Evolutionary conservation across 2,888 invertebrate genomes (phyloP), one percentile per base, ranked within the genome.

Genomic region (Leptopilina myrica): DNA sequence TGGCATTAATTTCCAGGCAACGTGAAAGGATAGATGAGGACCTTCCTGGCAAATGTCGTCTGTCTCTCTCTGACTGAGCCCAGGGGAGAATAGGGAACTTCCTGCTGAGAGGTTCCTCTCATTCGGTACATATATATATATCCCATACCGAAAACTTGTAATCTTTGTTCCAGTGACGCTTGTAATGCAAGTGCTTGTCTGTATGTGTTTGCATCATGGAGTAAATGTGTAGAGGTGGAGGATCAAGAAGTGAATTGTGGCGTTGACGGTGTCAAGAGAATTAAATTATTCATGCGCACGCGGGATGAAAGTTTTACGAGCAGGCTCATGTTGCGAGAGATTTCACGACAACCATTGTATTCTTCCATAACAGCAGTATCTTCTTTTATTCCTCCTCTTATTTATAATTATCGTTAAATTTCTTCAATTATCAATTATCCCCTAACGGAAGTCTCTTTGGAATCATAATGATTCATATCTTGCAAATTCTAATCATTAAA

Each of bases 1-100:
- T 86, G 87, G 87, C 85, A 88, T 88, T 86, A 89, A 89, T 87
- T 88, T 85, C 86, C 80, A 80, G 84, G 78, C 77, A 82, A 87
- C 80, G 76, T 81, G 82, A 79, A 49, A 49, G 49, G 49, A 49
- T 9, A 12, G 49, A 49, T 11, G 49, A 49, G 49, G 49, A 49
- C 49, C 77, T 75, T 73, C 33, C 33, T 26, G 12, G 26, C 59
- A 53, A 56, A 73, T n/a, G 73, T 73, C 73, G 33, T 33, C 20
- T 20, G 1, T 20, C 20, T 20, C 20, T 20, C 20, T 1, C 33
- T 33, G 33, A 33, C 33, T 33, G 49, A 49, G 8, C 6, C 6
- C 43, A 49, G 12, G 49, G 11, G 49, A 49, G 49, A 49, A 11
- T 46, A n/a, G 53, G 9, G 73, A 56, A 33, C 33, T 33, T 33